Evolutionary conservation across 2,113 vertebrate genomes (phyloP).

Genomic region (Gulo gulo): DNA sequence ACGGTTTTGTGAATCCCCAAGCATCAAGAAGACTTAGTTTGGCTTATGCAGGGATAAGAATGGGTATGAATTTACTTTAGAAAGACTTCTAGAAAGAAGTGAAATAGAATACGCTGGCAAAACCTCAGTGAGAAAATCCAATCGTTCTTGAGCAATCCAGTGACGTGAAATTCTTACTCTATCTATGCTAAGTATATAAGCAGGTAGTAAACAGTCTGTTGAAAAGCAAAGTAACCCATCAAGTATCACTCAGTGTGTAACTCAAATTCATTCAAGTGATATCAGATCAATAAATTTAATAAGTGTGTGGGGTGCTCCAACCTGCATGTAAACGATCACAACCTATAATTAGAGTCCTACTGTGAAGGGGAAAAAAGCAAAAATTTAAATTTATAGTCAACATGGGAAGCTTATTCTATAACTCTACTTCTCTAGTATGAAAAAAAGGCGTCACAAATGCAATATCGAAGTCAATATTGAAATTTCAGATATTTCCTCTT

Average conservation of each 20-base stretch:
- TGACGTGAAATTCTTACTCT: neutral
- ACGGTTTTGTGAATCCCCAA: too few species aligned
- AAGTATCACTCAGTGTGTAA: neutral
- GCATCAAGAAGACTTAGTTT: neutral
- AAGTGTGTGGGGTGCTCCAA: neutral
- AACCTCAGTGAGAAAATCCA: neutral
- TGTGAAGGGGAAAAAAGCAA: neutral
- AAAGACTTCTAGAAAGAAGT: neutral
- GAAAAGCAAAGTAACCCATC: neutral
- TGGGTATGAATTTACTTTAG: neutral
- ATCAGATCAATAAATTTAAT: neutral
- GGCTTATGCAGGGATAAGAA: neutral
- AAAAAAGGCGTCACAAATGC: neutral
- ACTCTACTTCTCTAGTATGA: neutral
- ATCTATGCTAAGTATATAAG: neutral
- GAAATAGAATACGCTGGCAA: neutral
- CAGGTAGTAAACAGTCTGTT: neutral
- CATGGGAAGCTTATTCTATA: neutral
- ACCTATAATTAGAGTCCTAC: neutral
- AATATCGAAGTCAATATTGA: too few species aligned
- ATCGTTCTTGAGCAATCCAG: neutral
- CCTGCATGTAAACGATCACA: neutral
- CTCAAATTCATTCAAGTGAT: neutral
- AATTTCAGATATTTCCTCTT: neutral
- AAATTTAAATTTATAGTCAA: neutral